These are phyloP conservation scores for Notoglanidium macrostoma DNA, from an alignment of 2,797 vertebrate species.

Conservation along the genomic window DNA sequence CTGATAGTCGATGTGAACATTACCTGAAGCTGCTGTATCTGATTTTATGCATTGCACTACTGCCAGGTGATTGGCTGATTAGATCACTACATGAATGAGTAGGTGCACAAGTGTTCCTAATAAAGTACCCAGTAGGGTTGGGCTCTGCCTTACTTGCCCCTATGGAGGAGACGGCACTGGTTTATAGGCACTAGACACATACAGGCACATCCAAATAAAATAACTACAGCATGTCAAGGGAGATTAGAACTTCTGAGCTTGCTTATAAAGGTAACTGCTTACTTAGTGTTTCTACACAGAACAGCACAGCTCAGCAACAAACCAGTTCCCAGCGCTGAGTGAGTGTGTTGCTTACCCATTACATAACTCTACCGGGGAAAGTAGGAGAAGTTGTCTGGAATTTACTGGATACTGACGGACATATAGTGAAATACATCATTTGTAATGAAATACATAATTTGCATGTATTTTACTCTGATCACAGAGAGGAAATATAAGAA, in stretches of 20 bases:
- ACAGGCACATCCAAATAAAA: constrained; percentile 1
- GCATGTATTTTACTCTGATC: not conserved
- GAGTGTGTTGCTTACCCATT: not conserved
- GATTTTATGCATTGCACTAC: not conserved
- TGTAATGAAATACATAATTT: not conserved
- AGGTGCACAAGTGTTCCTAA: not conserved
- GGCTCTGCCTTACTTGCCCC: not conserved
- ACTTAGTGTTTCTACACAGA: not conserved
- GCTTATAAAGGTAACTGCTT: constrained; percentile 10
- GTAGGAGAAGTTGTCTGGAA: not conserved
- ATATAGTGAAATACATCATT: not conserved
- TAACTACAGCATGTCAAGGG: not conserved
- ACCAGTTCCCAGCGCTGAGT: not conserved
- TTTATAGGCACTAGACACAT: not conserved
- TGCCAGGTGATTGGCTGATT: not conserved
- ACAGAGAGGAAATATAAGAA: not conserved
- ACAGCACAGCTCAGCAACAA: constrained; percentile 15
- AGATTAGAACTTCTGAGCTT: not conserved
- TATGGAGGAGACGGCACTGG: not conserved
- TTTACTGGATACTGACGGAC: not conserved
- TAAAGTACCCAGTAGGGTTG: not conserved
- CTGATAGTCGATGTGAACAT: not conserved
- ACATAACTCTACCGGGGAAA: not conserved
- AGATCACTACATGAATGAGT: not conserved
- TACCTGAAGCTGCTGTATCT: not conserved